Evolutionary conservation across 37 sponge, comb jelly and placozoan species (phyloP).

Genomic region (Halisarca cf. caerulea): DNA sequence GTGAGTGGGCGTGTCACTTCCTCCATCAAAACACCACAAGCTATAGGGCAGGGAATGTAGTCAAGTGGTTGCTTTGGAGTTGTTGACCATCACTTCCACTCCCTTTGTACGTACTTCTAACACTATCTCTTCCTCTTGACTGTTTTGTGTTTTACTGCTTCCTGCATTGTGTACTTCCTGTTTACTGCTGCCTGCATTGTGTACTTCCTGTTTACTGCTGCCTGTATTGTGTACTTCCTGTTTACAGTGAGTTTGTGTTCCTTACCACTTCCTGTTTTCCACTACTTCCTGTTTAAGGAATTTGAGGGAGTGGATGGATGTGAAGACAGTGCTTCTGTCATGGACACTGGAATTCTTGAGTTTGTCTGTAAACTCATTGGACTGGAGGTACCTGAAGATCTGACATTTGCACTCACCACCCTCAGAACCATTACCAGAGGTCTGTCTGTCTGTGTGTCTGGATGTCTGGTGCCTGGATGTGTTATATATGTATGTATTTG

Average conservation of each 20-base stretch:
- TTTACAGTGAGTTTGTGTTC: too few relatives aligned
- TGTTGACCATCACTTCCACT: not conserved
- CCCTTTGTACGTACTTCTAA: too few relatives aligned
- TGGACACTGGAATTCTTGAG: constrained; percentile 25
- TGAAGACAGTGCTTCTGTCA: constrained; percentile 48
- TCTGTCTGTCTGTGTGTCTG: constrained; percentile 27
- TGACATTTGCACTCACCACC: constrained; percentile 68
- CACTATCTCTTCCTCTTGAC: too few relatives aligned
- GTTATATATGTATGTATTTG: not conserved
- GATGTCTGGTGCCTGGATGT: not conserved
- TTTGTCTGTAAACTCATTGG: constrained; percentile 14
- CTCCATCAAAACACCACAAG: not conserved
- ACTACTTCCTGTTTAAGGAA: constrained; percentile 24
- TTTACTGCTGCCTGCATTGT: too few relatives aligned
- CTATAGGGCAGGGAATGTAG: not conserved
- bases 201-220: too few relatives aligned
- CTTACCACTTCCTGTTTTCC: not conserved
- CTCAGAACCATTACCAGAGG: constrained; percentile 68
- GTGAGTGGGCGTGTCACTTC: constrained; percentile 43
- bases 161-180: too few relatives aligned
- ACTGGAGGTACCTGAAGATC: constrained; percentile 45
- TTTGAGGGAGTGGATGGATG: constrained; percentile 39
- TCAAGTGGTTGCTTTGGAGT: not conserved
- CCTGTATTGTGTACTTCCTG: too few relatives aligned
- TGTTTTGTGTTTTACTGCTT: too few relatives aligned